Evolutionary conservation across 2,797 vertebrate genomes (phyloP).

Genomic region (Pangasius sanitwongsei): DNA sequence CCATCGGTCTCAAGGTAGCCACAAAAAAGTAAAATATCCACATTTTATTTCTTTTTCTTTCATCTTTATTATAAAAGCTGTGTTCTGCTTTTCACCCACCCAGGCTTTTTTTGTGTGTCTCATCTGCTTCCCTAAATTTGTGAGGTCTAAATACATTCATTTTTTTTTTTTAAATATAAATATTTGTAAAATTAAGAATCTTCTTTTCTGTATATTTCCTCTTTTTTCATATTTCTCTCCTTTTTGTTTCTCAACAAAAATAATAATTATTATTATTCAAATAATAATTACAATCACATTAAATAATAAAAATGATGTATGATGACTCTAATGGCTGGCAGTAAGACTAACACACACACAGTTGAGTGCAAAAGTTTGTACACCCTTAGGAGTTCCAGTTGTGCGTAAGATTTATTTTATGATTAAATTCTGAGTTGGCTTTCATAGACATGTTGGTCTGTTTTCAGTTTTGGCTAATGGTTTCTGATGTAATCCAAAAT

Average conservation of each 20-base stretch:
- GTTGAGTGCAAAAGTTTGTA: background rate
- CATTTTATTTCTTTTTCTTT: slow-evolving; percentile 63
- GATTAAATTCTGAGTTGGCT: background rate
- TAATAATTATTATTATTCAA: background rate
- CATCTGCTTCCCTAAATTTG: slow-evolving; percentile 58
- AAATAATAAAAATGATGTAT: background rate
- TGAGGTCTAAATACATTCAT: slow-evolving; percentile 60
- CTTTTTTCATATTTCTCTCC: slow-evolving; percentile 19
- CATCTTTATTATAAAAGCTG: slow-evolving; percentile 62
- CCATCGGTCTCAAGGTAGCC: slow-evolving; percentile 81
- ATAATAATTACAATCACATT: background rate
- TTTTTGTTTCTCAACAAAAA: slow-evolving; percentile 3
- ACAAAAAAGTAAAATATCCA: slow-evolving; percentile 63
- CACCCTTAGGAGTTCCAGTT: background rate
- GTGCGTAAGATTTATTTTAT: background rate
- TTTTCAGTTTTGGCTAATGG: background rate
- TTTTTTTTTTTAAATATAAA: slow-evolving; percentile 21
- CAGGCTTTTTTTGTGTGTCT: background rate
- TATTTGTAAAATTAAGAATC: slow-evolving; percentile 22
- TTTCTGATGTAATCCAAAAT: background rate
- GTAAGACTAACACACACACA: slow-evolving; percentile 43
- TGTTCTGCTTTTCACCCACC: slow-evolving; percentile 65
- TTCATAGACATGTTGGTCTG: background rate
- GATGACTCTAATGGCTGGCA: slow-evolving; percentile 50
- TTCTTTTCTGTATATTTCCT: background rate